Evolutionary conservation across 2,797 vertebrate genomes (phyloP).

Genomic region (Stomatorhinus walkeri): DNA sequence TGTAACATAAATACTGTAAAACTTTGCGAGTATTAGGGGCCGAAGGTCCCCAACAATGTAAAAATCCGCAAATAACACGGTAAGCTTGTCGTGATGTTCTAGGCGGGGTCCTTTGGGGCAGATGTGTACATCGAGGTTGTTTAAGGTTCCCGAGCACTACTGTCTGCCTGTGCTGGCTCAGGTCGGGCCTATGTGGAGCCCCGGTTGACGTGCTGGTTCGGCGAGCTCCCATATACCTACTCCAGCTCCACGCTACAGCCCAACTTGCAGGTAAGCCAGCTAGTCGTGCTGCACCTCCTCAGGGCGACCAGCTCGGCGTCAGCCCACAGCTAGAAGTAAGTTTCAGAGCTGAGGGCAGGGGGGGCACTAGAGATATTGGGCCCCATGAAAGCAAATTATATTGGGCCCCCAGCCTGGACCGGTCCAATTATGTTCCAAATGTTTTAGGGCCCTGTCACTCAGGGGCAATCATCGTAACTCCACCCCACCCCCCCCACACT

Average conservation of each 20-base stretch:
- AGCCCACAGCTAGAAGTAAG: neutral
- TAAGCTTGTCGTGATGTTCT: neutral
- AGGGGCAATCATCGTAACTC: neutral
- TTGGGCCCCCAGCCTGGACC: neutral
- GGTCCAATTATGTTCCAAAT: neutral
- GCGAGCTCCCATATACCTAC: slow-evolving; percentile 87
- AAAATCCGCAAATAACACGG: neutral
- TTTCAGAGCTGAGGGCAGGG: neutral
- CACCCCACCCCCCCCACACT: neutral
- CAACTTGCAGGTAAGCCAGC: slow-evolving; percentile 67
- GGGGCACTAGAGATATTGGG: neutral
- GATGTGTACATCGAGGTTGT: neutral
- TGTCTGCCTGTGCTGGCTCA: slow-evolving; percentile 40
- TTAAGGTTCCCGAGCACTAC: neutral
- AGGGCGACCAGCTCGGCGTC: neutral
- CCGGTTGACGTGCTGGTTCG: slow-evolving; percentile 88
- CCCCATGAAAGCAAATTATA: neutral
- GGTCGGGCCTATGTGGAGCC: slow-evolving; percentile 80
- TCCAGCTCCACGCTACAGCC: slow-evolving; percentile 76
- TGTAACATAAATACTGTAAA: neutral
- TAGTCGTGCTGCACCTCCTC: neutral
- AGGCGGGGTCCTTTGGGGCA: neutral
- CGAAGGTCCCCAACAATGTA: neutral
- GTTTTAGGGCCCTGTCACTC: neutral
- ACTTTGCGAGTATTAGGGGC: neutral